phyloP scores from a whole-genome alignment of 53 echinoderm and acorn worm species.

The Luidia sarsii region DNA sequence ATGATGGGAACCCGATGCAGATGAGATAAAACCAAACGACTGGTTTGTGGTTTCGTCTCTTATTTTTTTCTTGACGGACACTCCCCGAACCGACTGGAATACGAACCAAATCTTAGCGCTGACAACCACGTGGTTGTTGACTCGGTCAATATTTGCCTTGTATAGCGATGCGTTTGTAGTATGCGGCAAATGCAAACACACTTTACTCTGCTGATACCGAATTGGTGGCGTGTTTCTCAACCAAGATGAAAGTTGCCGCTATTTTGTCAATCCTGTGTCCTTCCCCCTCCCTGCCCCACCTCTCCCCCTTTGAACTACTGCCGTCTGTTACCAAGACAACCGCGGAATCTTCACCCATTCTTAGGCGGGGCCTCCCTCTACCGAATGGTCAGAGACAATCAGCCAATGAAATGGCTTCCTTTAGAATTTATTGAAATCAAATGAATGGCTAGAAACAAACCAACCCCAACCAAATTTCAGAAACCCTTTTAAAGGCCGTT shows the following conservation, averaged over 20 bases:
- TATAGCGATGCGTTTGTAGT: constrained; percentile 30
- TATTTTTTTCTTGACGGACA: no score
- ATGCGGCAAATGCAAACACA: constrained; percentile 20
- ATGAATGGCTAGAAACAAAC: no score
- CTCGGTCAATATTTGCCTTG: constrained; percentile 33
- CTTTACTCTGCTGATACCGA: constrained; percentile 20
- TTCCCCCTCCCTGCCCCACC: no score
- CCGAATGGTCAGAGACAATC: no score
- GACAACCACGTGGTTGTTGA: constrained; percentile 14
- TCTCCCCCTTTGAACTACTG: neutral
- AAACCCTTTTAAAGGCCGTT: no score
- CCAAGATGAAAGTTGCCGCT: constrained; percentile 50
- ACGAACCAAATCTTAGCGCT: no score
- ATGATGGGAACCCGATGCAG: neutral
- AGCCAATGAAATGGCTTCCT: no score
- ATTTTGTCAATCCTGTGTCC: no score
- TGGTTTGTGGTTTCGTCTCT: neutral
- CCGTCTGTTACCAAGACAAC: constrained; percentile 6
- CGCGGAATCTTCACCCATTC: constrained; percentile 11
- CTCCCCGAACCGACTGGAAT: neutral
- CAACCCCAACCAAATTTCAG: no score
- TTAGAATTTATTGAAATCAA: no score
- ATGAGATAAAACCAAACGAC: constrained; percentile 11
- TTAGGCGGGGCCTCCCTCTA: no score
- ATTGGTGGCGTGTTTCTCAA: neutral